Evolutionary conservation across 2,797 vertebrate species (phyloP), one percentile per base, ranked within the genome.

Genomic region (Garrulus glandarius): DNA sequence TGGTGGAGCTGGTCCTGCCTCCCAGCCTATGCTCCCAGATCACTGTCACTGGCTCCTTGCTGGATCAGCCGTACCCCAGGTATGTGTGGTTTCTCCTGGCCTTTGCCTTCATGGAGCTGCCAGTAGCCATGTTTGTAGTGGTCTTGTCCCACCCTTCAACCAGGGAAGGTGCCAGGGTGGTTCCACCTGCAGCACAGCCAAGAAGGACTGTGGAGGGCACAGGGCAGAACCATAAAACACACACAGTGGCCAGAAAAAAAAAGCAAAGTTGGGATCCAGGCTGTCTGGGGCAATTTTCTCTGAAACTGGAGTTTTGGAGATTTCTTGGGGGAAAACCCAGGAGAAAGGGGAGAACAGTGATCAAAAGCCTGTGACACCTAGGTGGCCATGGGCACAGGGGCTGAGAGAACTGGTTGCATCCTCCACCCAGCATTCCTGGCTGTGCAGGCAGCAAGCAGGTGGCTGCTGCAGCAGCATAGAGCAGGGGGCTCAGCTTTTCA

Each of bases 381-480:
- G 26, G 43, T 1, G 5, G 14, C 30, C 2, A 0, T 1, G 3
- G 63, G 24, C 36, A 41, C 7, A 18, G 12, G 17, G 22, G 11
- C 41, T 43, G 72, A 53, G 20, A 19, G 3, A 4, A 2, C 44
- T 23, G 57, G 34, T 23, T 6, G 4, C 20, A 37, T 30, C 29
- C 14, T 57, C 30, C 6, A 59, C 52, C 26, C 10, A 1, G n/a
- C 0, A 0, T 21, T 15, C 26, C 13, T 0, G 1, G 47, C 34
- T 9, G 12, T 3, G 18, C 34, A 26, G 29, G 39, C 41, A 32
- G 49, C 76, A 64, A 50, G 50, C 76, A 61, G 22, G 46, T 46
- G 26, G 53, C 39, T 8, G 5, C 83, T 57, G 65, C 5, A 4
- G 44, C 29, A n/a, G 57, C 77, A 26, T 4, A 14, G 67, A 75